Evolutionary conservation across 2,113 vertebrate genomes (phyloP).

Genomic region (Solea solea): DNA sequence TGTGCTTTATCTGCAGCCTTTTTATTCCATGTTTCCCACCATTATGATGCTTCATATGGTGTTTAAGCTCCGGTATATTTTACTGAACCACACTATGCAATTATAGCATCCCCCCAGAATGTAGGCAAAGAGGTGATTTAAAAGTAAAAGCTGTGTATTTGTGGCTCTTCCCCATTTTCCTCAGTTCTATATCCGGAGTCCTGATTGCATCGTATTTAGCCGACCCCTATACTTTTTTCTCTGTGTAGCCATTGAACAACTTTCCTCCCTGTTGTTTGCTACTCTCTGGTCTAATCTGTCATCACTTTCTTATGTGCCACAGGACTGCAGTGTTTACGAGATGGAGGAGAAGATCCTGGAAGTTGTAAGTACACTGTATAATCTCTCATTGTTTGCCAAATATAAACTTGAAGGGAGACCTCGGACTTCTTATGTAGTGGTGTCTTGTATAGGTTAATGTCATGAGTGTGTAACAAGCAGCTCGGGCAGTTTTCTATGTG

Average conservation of each 20-base stretch:
- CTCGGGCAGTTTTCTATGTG: constrained; percentile 33
- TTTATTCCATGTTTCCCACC: no score
- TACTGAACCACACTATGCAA: constrained; percentile 53
- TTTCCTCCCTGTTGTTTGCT: constrained; percentile 40
- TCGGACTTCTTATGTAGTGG: neutral
- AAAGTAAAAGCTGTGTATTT: constrained; percentile 70
- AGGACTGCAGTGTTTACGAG: constrained; percentile 94
- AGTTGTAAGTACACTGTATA: constrained; percentile 86
- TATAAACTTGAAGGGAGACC: constrained; percentile 23
- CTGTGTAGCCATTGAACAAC: constrained; percentile 20
- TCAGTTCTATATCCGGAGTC: constrained; percentile 57
- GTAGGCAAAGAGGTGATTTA: constrained; percentile 60
- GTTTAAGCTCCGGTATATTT: constrained; percentile 43
- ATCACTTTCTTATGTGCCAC: constrained; percentile 66
- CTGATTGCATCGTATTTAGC: constrained; percentile 65
- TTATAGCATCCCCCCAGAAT: constrained; percentile 62
- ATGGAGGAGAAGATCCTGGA: constrained; percentile 97
- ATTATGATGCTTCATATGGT: constrained; percentile 1
- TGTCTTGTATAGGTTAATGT: constrained; percentile 17
- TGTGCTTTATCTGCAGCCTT: neutral
- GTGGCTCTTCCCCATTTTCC: constrained; percentile 57
- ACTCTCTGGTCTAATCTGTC: constrained; percentile 42
- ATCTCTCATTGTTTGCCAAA: constrained; percentile 2
- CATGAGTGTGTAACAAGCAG: constrained; percentile 32
- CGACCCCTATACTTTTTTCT: constrained; percentile 49